Percentiles rank a stretch among this genome's conserved stretches.
phyloP scores from a whole-genome alignment of 64 coral and sea anemone species.

The Exaiptasia diaphana region DNA sequence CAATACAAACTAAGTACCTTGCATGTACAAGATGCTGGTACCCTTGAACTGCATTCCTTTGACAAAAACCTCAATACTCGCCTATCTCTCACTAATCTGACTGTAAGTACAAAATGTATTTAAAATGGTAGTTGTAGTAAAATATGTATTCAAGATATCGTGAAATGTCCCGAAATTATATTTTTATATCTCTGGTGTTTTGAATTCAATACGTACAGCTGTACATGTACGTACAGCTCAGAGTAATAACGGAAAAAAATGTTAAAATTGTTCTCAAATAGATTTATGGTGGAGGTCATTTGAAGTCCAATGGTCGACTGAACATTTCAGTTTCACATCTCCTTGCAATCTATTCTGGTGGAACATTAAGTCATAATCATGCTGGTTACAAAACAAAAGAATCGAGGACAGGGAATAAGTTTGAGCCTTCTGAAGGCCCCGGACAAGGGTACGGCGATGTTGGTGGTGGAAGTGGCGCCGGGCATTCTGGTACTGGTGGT shows the following conservation, averaged over 20 bases:
- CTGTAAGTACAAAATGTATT: background rate
- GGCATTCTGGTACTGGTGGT: conserved; percentile 29
- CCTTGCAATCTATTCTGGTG: conserved; percentile 42
- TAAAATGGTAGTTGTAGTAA: no score
- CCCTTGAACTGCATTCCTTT: conserved; percentile 25
- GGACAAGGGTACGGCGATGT: no score
- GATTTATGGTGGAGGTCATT: conserved; percentile 49
- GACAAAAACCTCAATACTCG: conserved; percentile 18
- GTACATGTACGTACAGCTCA: no score
- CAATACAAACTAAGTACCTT: conserved; percentile 6
- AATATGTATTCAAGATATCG: no score
- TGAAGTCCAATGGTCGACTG: conserved; percentile 36
- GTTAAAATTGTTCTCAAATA: no score
- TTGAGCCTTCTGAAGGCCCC: background rate
- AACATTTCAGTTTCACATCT: conserved; percentile 33
- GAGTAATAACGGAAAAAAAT: no score
- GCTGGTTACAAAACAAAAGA: conserved; percentile 33
- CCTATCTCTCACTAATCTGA: conserved; percentile 33
- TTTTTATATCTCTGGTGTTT: no score
- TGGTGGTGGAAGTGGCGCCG: conserved; percentile 24
- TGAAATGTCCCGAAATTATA: no score
- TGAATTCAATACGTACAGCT: no score
- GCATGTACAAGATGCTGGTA: conserved; percentile 48
- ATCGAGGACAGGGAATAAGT: background rate
- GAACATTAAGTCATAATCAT: conserved; percentile 35